A percentile compares a stretch with the other conserved stretches of the same genome.
phyloP scores from a whole-genome alignment of 2,888 invertebrate genomes.

The Drosophila pseudotalamancana region DNA sequence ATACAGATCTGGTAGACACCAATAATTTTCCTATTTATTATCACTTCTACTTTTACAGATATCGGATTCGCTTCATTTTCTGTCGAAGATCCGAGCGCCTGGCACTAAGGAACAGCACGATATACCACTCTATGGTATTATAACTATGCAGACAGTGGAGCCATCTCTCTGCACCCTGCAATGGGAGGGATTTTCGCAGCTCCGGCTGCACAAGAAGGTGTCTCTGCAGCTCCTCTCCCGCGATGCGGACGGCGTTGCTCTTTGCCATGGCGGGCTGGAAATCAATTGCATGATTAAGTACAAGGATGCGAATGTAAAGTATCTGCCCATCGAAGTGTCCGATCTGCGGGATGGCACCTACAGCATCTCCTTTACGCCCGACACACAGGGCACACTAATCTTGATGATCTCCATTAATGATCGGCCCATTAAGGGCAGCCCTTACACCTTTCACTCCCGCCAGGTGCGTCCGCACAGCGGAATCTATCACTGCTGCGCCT shows the following conservation, averaged over 20 bases:
- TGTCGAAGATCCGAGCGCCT: conserved; percentile 86
- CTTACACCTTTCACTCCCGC: conserved; percentile 88
- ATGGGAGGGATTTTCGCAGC: conserved; percentile 83
- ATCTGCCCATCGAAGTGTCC: conserved; percentile 85
- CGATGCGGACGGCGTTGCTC: conserved; percentile 87
- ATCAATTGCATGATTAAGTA: conserved; percentile 86
- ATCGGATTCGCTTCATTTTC: conserved; percentile 85
- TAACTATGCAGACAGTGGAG: conserved; percentile 88
- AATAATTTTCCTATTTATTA: too few relatives aligned
- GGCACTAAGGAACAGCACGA: conserved; percentile 82
- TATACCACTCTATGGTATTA: conserved; percentile 86
- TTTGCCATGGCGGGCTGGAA: conserved; percentile 88
- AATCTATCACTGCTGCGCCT: conserved; percentile 91
- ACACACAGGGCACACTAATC: conserved; percentile 87
- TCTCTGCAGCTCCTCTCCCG: conserved; percentile 87
- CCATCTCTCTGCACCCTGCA: conserved; percentile 86
- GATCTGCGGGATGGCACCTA: conserved; percentile 89
- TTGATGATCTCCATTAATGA: conserved; percentile 88
- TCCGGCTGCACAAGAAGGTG: conserved; percentile 87
- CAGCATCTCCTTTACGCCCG: conserved; percentile 86
- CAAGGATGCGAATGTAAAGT: conserved; percentile 85
- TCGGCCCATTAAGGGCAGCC: conserved; percentile 89
- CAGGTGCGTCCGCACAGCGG: conserved; percentile 88
- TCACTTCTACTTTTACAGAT: conserved; percentile 72
- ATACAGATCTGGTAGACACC: too few relatives aligned